Evolutionary conservation across 2,113 vertebrate genomes (phyloP), one percentile per base, ranked within the genome.

Genomic region (Tragelaphus strepsiceros): DNA sequence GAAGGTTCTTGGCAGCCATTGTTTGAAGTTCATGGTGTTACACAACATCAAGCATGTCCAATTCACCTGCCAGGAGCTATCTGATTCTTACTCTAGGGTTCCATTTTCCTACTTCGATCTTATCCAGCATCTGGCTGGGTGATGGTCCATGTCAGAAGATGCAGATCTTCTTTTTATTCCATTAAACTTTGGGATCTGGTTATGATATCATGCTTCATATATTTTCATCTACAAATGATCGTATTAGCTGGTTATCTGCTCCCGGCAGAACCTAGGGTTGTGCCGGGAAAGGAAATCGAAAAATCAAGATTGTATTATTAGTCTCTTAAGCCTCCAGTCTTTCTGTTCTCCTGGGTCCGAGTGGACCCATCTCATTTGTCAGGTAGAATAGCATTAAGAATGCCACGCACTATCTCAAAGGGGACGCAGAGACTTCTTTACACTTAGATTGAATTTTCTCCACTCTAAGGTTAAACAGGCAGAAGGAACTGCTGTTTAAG

Each of bases 21-120:
- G 92, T 93, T 77, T 54, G 91, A 86, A 32, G 93, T 91, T 87
- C 96, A 46, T 26, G 91, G 96, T 98, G 97, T 97, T 49, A 90
- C 59, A 82, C 93, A 82, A 95, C 96, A 83, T 19, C 71, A 90
- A 92, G 61, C 92, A 71, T n/a, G 90, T 88, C 91, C 96, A 88
- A 13, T 88, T 97, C 97, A 96, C 96, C 87, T 93, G 97, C 97
- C 96, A 96, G 97, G 59, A 96, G 95, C 94, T 90, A 97, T 88
- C 93, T 96, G 97, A 88, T 26, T 95, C 97, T 97, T 58, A 43
- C 96, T 90, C 96, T 92, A 74, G 85, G 96, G 90, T 58, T 98
- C 96, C 90, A 90, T 97, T 97, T 93, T 83, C 96, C 95, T 92
- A 54, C 94, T 96, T 97, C 1, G 62, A 96, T 78, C 96, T 88